phyloP scores from a whole-genome alignment of 2,888 invertebrate species.

The Campoplex nolae region DNA sequence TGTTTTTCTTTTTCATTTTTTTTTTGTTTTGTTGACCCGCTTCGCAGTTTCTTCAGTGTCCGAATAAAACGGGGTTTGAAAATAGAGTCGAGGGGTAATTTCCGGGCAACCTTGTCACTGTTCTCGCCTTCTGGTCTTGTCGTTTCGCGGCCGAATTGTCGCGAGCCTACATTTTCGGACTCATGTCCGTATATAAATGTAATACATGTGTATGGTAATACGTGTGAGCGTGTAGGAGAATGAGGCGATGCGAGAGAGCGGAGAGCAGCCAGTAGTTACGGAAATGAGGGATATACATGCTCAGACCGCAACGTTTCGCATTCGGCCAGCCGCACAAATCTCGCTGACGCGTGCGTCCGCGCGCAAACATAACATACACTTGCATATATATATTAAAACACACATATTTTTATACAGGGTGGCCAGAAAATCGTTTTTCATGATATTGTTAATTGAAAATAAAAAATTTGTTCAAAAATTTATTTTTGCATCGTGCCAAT shows the following conservation, averaged over 20 bases:
- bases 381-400: constrained; percentile 7
- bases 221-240: constrained; percentile 47
- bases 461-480: not conserved
- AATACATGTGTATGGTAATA: not conserved
- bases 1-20: no score
- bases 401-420: not conserved
- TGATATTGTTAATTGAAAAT: not conserved
- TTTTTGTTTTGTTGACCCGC: not conserved
- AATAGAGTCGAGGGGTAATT: constrained; percentile 24
- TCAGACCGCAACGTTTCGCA: constrained; percentile 77
- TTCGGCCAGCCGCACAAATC: constrained; percentile 79
- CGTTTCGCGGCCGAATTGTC: constrained; percentile 65
- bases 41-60: not conserved
- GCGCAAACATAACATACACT: constrained; percentile 57
- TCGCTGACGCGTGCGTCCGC: constrained; percentile 73
- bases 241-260: constrained; percentile 67
- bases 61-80: constrained; percentile 17
- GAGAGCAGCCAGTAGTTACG: constrained; percentile 40
- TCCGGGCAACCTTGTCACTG: constrained; percentile 62
- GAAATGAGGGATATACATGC: constrained; percentile 44
- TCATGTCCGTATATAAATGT: not conserved
- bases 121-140: constrained; percentile 63
- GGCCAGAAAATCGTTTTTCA: not conserved
- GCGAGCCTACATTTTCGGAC: constrained; percentile 31
- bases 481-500: not conserved